Evolutionary conservation across 2,797 vertebrate species (phyloP).

Genomic region (Cossypha niveicapilla): DNA sequence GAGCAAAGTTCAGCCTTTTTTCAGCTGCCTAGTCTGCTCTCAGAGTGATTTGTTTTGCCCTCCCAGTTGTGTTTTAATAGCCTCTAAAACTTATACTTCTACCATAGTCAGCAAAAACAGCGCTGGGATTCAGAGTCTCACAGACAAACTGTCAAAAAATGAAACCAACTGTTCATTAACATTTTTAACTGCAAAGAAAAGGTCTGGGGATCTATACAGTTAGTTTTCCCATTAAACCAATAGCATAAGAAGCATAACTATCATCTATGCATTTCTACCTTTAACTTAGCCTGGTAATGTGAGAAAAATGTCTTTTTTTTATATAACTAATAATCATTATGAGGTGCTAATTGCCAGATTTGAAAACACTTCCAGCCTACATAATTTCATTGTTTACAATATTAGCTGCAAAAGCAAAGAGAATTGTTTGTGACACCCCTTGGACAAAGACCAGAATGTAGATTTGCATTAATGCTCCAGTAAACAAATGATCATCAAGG

Average conservation of each 20-base stretch:
- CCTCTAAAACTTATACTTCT: neutral
- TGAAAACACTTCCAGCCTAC: neutral
- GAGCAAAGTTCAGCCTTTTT: neutral
- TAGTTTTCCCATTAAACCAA: neutral
- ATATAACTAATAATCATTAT: neutral
- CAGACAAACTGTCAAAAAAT: neutral
- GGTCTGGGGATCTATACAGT: neutral
- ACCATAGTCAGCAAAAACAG: slow-evolving; percentile 9
- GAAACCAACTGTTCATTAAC: neutral
- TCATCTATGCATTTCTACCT: neutral
- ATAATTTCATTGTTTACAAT: slow-evolving; percentile 7
- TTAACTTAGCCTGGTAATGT: neutral
- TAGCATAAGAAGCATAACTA: neutral
- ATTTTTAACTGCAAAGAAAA: neutral
- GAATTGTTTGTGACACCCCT: neutral
- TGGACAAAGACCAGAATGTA: slow-evolving; percentile 5
- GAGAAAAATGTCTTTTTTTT: neutral
- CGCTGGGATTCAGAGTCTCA: neutral
- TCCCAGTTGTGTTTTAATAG: neutral
- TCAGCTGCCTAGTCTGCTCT: neutral
- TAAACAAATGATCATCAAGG: slow-evolving; percentile 20
- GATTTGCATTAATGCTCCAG: neutral
- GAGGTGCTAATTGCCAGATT: neutral
- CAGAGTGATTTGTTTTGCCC: neutral
- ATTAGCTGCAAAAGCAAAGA: neutral